Evolutionary conservation across 2,113 vertebrate genomes (phyloP), one percentile per base, ranked within the genome.

Genomic region (Gallinago undulata): DNA sequence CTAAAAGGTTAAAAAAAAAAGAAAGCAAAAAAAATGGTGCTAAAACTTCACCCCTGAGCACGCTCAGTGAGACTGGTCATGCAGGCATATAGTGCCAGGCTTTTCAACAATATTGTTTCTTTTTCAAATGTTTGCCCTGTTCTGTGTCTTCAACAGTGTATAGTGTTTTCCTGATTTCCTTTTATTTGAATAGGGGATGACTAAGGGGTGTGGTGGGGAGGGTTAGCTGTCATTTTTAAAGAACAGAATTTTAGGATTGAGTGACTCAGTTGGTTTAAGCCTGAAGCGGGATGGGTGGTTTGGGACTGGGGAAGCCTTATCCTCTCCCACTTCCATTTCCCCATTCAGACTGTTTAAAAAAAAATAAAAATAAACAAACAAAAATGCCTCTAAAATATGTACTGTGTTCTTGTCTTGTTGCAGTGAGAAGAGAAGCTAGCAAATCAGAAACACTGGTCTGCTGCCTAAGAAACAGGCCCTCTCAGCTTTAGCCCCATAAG

Each of bases 21-120:
- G 59, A 35, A 62, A 47, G 47, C 47, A 47, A 47, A 77, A 96
- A 98, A 98, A 98, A 77, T 98, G 98, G 98, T 98, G 98, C 98
- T 98, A 98, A 98, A 98, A 96, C 96, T 97, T 98, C 96, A 97
- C 97, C 98, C 97, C 97, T 98, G 97, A 98, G 98, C 97, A 97
- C 93, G 91, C 97, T 98, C 97, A 94, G 97, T 97, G 97, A 98
- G 98, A 98, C 97, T 98, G 98, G 98, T 98, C 98, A 98, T 98
- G 98, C 97, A 97, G 97, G 96, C 96, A 84, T 96, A 93, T 53
- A 96, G 97, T 98, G 98, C 97, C 98, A 97, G 96, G 97, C 94
- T 97, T 95, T 96, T 94, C 94, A 96, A 98, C 94, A 94, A 74
- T 93, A 70, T 89, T 90, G 84, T 94, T 96, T 96, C 92, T 97